These are phyloP conservation scores for Chrysomela aeneicollis DNA, from an alignment of 2,888 invertebrate species.

Conservation along the genomic window DNA sequence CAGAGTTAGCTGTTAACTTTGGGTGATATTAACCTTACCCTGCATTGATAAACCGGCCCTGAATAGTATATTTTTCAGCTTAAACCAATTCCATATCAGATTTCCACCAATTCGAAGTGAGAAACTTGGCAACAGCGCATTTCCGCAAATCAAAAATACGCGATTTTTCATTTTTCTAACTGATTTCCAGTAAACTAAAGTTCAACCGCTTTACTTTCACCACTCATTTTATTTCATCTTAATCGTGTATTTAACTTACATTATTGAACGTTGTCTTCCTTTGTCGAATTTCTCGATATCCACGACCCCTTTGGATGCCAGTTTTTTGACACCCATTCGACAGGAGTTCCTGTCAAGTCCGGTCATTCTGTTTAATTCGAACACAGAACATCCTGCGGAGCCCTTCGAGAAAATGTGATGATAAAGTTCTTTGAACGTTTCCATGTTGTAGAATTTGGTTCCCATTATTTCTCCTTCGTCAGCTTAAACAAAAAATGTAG, in stretches of 20 bases:
- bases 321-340: conserved; percentile 46
- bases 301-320: conserved; percentile 45
- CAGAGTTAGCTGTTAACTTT: too few species aligned
- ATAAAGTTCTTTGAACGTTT: conserved; percentile 47
- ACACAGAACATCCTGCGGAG: conserved; percentile 43
- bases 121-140: too few species aligned
- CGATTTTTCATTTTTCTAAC: too few species aligned
- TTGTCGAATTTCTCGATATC: conserved; percentile 46
- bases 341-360: conserved; percentile 48
- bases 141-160: too few species aligned
- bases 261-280: conserved; percentile 49
- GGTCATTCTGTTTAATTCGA: conserved; percentile 45
- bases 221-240: neutral
- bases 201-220: too few species aligned
- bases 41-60: too few species aligned
- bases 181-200: too few species aligned
- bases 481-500: too few species aligned
- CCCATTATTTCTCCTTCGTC: conserved; percentile 27
- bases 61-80: too few species aligned
- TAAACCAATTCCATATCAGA: too few species aligned
- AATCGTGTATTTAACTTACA: conserved; percentile 45
- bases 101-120: too few species aligned
- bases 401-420: conserved; percentile 48
- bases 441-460: conserved; percentile 41
- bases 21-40: too few species aligned